Percentiles rank a stretch among this genome's conserved stretches.
phyloP scores from a whole-genome alignment of 2,888 invertebrate genomes.

The Linnaemya tessellans region DNA sequence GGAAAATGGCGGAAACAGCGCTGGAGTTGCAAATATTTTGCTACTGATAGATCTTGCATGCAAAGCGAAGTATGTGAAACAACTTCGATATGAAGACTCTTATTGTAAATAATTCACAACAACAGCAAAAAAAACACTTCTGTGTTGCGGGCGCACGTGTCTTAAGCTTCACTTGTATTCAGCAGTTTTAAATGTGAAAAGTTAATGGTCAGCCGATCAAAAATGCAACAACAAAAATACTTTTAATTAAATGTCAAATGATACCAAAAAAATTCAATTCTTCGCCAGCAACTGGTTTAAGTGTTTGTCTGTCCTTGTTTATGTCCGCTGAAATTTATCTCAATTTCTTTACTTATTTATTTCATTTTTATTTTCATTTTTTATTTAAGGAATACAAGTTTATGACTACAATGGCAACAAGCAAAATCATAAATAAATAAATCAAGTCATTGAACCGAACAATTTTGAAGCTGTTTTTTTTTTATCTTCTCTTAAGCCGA shows the following conservation, averaged over 20 bases:
- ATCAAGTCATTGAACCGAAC: conserved; percentile 43
- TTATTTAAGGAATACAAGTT: conserved; percentile 14
- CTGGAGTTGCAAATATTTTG: too few relatives aligned
- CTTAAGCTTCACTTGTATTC: not conserved
- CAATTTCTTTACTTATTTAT: too few relatives aligned
- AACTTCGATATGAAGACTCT: too few relatives aligned
- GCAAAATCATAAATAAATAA: conserved; percentile 11
- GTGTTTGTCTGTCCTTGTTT: conserved; percentile 17
- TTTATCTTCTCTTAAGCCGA: conserved; percentile 15
- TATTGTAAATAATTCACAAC: not conserved
- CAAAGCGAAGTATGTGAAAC: too few relatives aligned
- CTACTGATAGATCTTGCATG: too few relatives aligned
- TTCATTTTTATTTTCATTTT: too few relatives aligned
- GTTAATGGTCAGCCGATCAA: not conserved
- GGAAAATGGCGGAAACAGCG: too few relatives aligned
- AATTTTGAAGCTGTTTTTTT: conserved; percentile 8
- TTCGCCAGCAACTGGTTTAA: conserved; percentile 21
- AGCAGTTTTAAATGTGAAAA: conserved; percentile 18
- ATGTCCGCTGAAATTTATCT: not conserved
- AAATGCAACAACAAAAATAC: not conserved
- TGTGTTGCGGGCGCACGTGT: not conserved
- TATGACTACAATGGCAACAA: not conserved
- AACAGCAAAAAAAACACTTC: too few relatives aligned
- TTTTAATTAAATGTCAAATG: conserved; percentile 38
- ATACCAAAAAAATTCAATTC: not conserved